Percentiles rank a stretch among this genome's conserved stretches.
phyloP scores from a whole-genome alignment of 2,113 vertebrate species.

The Chauna torquata region DNA sequence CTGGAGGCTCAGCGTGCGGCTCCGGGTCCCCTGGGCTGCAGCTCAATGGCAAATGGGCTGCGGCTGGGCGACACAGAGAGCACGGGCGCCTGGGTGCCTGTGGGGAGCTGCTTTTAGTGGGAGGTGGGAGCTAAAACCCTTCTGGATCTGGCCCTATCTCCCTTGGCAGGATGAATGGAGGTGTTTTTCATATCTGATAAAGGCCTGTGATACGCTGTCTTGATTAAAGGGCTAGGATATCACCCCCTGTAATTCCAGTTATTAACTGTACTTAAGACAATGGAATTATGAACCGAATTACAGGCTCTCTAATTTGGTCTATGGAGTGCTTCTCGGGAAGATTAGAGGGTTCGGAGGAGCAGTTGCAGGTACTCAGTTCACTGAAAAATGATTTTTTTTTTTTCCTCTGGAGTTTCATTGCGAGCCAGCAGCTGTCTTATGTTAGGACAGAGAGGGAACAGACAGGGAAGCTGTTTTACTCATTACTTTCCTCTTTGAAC shows the following conservation, averaged over 20 bases:
- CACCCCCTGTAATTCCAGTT: not conserved
- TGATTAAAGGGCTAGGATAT: not conserved
- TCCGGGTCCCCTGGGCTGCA: not conserved
- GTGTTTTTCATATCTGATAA: not conserved
- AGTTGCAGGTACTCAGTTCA: not conserved
- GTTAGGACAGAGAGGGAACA: not conserved
- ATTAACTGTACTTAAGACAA: not conserved
- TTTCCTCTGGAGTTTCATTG: not conserved
- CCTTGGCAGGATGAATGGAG: not conserved
- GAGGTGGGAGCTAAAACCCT: not conserved
- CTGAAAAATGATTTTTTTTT: not conserved
- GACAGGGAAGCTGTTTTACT: not conserved
- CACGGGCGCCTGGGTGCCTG: not conserved
- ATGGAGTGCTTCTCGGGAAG: not conserved
- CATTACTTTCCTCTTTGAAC: not conserved
- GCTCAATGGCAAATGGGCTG: not conserved
- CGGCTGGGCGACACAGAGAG: fast-evolving
- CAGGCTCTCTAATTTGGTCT: not conserved
- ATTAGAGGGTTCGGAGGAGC: not conserved
- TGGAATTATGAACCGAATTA: not conserved
- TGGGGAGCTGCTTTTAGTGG: not conserved
- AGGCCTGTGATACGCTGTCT: not conserved
- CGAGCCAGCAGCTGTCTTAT: not conserved
- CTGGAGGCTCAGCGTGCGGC: not conserved
- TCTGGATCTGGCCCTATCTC: not conserved